A percentile compares a stretch with the other conserved stretches of the same genome.
Conservation (phyloP, 2,888 invertebrate genomes). For the Drosophila suboccidentalis region DNA sequence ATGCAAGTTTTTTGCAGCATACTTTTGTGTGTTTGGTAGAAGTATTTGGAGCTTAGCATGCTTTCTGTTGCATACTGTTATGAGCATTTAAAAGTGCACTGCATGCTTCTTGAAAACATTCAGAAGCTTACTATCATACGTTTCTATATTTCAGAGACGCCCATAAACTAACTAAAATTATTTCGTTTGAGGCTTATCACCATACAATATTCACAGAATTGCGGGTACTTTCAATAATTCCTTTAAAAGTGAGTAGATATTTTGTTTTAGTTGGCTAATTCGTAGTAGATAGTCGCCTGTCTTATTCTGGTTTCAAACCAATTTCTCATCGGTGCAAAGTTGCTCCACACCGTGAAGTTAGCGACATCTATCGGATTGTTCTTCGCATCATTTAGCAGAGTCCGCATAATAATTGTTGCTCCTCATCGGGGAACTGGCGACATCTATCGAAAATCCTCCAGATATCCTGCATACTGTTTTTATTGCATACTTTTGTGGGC, state of each 20-base stretch:
- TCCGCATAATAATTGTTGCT: not conserved
- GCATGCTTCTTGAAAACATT: not conserved
- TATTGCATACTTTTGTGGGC: not conserved
- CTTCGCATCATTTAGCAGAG: not conserved
- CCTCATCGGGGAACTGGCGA: not conserved
- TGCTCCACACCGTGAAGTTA: not conserved
- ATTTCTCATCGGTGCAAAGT: no score
- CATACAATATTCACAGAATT: no score
- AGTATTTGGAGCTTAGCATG: not conserved
- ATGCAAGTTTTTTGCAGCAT: not conserved
- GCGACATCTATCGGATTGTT: conserved; percentile 21
- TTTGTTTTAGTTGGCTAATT: not conserved
- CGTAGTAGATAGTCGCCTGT: not conserved
- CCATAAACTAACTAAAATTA: not conserved
- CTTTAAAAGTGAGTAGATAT: no score
- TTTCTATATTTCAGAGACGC: not conserved
- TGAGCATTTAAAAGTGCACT: not conserved
- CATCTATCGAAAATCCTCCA: not conserved
- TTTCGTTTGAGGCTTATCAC: not conserved
- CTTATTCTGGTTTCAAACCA: conserved; percentile 15
- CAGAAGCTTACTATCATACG: not conserved
- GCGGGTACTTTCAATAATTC: no score
- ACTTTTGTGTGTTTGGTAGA: not conserved
- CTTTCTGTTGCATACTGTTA: not conserved
- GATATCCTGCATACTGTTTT: not conserved